Base-by-base conservation (phyloP, 92 coral and sea anemone species). In the Blastomussa wellsi region DNA sequence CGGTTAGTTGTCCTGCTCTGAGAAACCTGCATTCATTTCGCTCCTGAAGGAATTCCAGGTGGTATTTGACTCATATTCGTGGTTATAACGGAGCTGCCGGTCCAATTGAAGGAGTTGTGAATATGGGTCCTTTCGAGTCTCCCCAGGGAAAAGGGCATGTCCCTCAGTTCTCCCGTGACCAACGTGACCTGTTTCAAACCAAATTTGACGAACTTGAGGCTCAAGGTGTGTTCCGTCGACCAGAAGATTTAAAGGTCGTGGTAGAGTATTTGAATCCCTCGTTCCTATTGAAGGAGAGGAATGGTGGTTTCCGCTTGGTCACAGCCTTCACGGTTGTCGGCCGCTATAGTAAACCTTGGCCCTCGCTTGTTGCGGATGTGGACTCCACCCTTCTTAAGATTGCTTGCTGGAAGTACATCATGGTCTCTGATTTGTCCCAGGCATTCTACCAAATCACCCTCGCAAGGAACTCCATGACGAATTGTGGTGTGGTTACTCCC, bases 251-350 rank as follows among this genome's bases (percentile, higher is more conserved):
- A 52, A 72, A 69, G 48, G 82, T 84, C 0, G 62, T 82, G 0
- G 86, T 72, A 2, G 86, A 81, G 52, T 87, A 87, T 74, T 39
- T 88, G 24, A 74, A 88, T 47, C 88, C 91, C 4, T 89, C 87
- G 55, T 84, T 88, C 68, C 76, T 85, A 8, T 81, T 90, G 33
- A 89, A 85, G 44, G 81, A 81, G 79, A 31, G 72, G 73, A 85
- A 74, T 53, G 88, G 85, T 26, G 88, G 88, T 28, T 41, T 49
- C 29, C 89, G 79, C 52, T 68, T 89, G 17, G 87, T 89, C 15
- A 85, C 89, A n/a, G 88, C 88, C 72, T 89, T 89, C 39, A 71
- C 86, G 4, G 86, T 85, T 26, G 87, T 80, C n/a, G 89, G 92
- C 20, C 80, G 83, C 4, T 84, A 89, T 62, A 55, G 86, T 36